These are phyloP conservation scores for Dyspetes luteomarginatus DNA, from an alignment of 2,888 invertebrate genomes.

Conservation along the genomic window DNA sequence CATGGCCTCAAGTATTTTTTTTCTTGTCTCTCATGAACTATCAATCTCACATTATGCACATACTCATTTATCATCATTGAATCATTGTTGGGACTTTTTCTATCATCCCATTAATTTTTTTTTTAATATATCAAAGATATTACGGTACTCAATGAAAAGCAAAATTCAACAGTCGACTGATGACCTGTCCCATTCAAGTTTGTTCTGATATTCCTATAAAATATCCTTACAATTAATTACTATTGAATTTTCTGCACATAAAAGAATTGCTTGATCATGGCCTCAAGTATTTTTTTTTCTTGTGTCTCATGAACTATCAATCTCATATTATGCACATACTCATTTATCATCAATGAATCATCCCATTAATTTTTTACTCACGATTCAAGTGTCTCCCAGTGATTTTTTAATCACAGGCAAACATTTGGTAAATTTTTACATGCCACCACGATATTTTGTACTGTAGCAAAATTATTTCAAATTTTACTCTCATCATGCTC, in stretches of 20 bases:
- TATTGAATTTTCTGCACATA: not conserved
- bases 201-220: too few species aligned
- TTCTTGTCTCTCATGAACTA: slow-evolving; percentile 9
- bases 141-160: too few species aligned
- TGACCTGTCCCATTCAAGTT: too few species aligned
- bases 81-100: too few species aligned
- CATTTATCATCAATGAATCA: not conserved
- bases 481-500: not conserved
- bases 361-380: not conserved
- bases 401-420: too few species aligned
- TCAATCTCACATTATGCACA: not conserved
- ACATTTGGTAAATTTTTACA: too few species aligned
- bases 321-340: not conserved
- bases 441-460: too few species aligned
- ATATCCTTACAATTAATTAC: not conserved
- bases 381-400: too few species aligned
- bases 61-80: not conserved
- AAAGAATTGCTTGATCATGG: slow-evolving; percentile 19
- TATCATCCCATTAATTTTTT: too few species aligned
- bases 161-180: too few species aligned
- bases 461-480: not conserved
- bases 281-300: not conserved
- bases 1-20: slow-evolving; percentile 2
- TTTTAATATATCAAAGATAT: too few species aligned
- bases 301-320: slow-evolving; percentile 11